Percentiles rank a stretch among this genome's conserved stretches.
Evolutionary conservation across 2,113 vertebrate species (phyloP).

Genomic region (Prochilodus magdalenae): DNA sequence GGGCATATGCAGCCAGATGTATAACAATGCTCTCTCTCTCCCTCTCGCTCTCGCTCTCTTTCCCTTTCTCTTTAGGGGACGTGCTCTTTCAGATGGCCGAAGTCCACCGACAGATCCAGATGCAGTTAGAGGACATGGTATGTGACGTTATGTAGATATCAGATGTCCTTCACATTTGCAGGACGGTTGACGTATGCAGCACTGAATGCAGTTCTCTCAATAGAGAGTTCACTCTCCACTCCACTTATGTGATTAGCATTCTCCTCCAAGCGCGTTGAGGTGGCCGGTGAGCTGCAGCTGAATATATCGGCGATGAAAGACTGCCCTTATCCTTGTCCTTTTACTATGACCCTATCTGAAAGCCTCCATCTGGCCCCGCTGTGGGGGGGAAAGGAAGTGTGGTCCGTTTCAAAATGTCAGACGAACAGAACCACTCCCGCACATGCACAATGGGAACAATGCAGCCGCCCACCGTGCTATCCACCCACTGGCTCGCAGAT

Average conservation of each 20-base stretch:
- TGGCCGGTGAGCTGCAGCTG: too few relatives aligned
- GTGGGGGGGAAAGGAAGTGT: slow-evolving; percentile 35
- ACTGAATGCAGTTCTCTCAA: not conserved
- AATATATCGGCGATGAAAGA: not conserved
- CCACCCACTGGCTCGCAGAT: slow-evolving; percentile 10
- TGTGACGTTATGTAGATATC: slow-evolving; percentile 64
- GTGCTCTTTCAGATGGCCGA: slow-evolving; percentile 99
- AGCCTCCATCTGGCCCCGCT: not conserved
- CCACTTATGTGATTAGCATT: not conserved
- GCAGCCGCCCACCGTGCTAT: not conserved
- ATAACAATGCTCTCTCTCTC: not conserved
- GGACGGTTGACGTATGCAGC: slow-evolving; percentile 1
- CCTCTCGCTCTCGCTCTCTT: slow-evolving; percentile 50
- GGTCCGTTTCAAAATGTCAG: slow-evolving; percentile 26
- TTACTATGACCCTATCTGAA: slow-evolving; percentile 15
- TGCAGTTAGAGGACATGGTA: slow-evolving; percentile 98
- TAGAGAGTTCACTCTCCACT: too few relatives aligned
- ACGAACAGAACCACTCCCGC: slow-evolving; percentile 24
- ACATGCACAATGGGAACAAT: slow-evolving; percentile 39
- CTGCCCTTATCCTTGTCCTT: not conserved
- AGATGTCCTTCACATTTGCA: not conserved
- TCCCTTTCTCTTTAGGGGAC: slow-evolving; percentile 81
- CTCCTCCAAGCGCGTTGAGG: not conserved
- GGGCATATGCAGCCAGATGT: not conserved
- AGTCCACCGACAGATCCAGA: slow-evolving; percentile 97